Percentiles rank a stretch among this genome's conserved stretches.
Evolutionary conservation across 2,888 invertebrate species (phyloP).

Genomic region (Lathronympha strigana): DNA sequence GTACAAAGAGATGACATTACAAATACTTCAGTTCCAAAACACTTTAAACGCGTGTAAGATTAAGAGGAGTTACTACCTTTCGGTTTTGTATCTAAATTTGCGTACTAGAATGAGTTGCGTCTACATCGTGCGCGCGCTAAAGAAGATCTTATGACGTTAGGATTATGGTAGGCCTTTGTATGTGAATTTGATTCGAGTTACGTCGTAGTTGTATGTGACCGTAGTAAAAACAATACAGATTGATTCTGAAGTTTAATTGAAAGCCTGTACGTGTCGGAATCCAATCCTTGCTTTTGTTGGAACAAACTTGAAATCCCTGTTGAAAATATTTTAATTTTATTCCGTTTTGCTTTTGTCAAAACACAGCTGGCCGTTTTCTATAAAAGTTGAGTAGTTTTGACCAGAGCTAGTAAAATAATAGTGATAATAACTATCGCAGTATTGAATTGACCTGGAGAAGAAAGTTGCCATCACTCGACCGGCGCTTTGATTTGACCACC

Average conservation of each 20-base stretch:
- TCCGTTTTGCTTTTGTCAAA: slow-evolving; percentile 4
- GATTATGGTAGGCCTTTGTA: background rate
- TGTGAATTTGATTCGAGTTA: background rate
- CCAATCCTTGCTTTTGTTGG: slow-evolving; percentile 34
- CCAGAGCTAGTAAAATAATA: too few relatives aligned
- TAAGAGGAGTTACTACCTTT: too few relatives aligned
- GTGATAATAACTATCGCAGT: too few relatives aligned
- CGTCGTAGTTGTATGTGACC: background rate
- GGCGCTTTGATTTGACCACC: too few relatives aligned
- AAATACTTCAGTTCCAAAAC: too few relatives aligned
- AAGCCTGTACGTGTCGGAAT: slow-evolving; percentile 24
- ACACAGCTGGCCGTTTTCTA: slow-evolving; percentile 17
- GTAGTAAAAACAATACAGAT: slow-evolving; percentile 26
- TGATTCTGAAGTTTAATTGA: slow-evolving; percentile 39
- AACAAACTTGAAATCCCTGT: slow-evolving; percentile 23
- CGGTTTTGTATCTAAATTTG: background rate
- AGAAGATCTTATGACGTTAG: background rate
- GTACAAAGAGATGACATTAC: too few relatives aligned
- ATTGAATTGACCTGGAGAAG: too few relatives aligned
- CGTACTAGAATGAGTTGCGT: background rate
- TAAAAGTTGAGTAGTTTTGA: too few relatives aligned
- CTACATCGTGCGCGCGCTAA: background rate
- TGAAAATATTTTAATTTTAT: slow-evolving; percentile 35
- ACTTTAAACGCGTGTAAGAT: too few relatives aligned
- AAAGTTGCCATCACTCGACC: too few relatives aligned